phyloP scores from a whole-genome alignment of 2,888 invertebrate genomes.

The Orchesellides sinensis region DNA sequence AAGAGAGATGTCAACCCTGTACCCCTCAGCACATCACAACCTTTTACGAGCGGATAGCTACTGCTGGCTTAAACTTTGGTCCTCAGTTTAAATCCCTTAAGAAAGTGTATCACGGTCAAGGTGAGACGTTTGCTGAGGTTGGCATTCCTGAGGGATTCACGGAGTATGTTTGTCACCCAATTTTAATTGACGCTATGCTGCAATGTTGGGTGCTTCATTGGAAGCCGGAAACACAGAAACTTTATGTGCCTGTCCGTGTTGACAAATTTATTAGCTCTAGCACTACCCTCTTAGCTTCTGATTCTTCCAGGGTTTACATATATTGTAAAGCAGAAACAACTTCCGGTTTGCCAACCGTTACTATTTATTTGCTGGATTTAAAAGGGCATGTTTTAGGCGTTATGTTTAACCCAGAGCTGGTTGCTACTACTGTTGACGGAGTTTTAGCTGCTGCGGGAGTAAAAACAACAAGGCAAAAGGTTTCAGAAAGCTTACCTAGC shows the following conservation, averaged over 20 bases:
- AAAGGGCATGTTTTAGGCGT: background rate
- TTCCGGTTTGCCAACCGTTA: background rate
- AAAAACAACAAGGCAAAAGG: background rate
- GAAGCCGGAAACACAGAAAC: background rate
- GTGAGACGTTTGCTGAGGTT: background rate
- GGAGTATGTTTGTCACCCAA: conserved; percentile 3
- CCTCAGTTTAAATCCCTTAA: background rate
- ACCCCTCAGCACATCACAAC: background rate
- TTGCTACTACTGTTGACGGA: background rate
- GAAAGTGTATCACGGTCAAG: background rate
- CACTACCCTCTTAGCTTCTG: background rate
- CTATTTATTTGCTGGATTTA: background rate
- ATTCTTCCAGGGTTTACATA: background rate
- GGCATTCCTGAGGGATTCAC: background rate
- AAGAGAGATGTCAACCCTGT: background rate
- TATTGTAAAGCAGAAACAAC: conserved; percentile 7
- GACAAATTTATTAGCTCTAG: background rate
- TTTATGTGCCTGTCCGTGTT: background rate
- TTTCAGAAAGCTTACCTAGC: background rate
- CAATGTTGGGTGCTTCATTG: background rate
- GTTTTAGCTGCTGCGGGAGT: background rate
- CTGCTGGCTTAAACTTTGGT: conserved; percentile 17
- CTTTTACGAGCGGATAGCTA: background rate
- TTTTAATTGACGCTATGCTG: conserved; percentile 16
- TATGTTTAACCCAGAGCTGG: conserved; percentile 8